Conservation (phyloP, 2,797 vertebrate species). For the Hafferia zeledoni region DNA sequence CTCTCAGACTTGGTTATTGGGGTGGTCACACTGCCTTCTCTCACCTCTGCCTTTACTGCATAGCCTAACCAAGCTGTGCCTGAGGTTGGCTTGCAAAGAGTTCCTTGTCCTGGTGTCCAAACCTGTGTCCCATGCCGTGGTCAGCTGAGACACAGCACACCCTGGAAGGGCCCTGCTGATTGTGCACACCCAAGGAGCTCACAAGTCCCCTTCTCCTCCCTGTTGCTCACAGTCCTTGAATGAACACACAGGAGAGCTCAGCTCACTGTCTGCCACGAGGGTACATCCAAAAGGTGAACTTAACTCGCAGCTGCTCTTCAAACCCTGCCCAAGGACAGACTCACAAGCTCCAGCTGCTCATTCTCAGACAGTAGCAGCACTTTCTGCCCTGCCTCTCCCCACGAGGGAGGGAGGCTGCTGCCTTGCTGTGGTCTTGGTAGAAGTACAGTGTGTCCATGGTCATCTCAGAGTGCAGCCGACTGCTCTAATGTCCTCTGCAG, state of each 20-base stretch:
- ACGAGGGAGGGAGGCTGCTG: neutral
- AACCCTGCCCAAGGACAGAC: neutral
- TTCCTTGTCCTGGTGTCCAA: neutral
- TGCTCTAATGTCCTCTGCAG: neutral
- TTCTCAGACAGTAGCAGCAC: neutral
- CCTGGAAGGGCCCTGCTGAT: neutral
- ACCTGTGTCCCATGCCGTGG: neutral
- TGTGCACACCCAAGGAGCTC: neutral
- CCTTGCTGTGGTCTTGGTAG: neutral
- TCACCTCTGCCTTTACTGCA: neutral
- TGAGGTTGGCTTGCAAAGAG: neutral
- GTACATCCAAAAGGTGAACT: neutral
- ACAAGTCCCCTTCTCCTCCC: neutral
- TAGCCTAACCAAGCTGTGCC: neutral
- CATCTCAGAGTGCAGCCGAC: neutral
- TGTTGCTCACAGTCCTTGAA: neutral
- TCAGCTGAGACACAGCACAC: neutral
- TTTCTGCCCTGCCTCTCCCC: neutral
- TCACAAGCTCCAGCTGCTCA: rapidly evolving
- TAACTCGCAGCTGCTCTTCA: neutral
- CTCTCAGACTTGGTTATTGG: neutral
- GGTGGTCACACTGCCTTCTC: neutral
- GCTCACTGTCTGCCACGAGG: neutral
- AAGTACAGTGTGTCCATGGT: rapidly evolving
- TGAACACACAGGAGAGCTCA: rapidly evolving